phyloP scores from a whole-genome alignment of 92 coral and sea anemone species.

The Actinostola sp. region DNA sequence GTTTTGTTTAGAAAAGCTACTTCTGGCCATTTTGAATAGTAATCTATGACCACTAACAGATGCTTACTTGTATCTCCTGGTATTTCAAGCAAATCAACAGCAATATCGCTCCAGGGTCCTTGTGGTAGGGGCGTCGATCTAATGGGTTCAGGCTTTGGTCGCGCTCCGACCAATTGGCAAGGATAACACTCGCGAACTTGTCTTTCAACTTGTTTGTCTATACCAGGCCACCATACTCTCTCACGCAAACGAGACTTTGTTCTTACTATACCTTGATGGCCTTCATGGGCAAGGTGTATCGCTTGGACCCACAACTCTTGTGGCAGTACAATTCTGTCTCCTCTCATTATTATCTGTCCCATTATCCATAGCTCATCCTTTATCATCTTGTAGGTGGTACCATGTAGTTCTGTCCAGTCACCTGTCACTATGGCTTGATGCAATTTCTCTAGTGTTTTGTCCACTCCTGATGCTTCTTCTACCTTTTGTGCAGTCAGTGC shows the following conservation, averaged over 20 bases:
- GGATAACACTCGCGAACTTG: slow-evolving; percentile 46
- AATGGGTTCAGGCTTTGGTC: too few species aligned
- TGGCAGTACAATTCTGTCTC: slow-evolving; percentile 47
- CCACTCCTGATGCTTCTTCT: slow-evolving; percentile 19
- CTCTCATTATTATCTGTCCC: slow-evolving; percentile 58
- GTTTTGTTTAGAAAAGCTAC: too few species aligned
- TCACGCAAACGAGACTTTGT: slow-evolving; percentile 54
- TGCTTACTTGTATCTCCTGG: too few species aligned
- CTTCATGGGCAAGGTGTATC: slow-evolving; percentile 60
- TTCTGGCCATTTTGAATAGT: too few species aligned
- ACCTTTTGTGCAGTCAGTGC: slow-evolving; percentile 47
- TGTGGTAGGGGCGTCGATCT: too few species aligned
- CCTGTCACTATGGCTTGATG: slow-evolving; percentile 45
- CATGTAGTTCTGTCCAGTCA: slow-evolving; percentile 38
- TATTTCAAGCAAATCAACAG: too few species aligned
- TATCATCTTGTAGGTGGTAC: slow-evolving; percentile 52
- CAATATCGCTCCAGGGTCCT: too few species aligned
- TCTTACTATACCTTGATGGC: slow-evolving; percentile 69
- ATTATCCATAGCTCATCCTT: slow-evolving; percentile 40
- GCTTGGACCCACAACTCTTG: slow-evolving; percentile 47
- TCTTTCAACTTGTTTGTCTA: slow-evolving; percentile 61
- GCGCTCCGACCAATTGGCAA: slow-evolving; percentile 57
- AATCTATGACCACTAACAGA: too few species aligned
- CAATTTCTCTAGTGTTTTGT: slow-evolving; percentile 45
- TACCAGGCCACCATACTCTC: slow-evolving; percentile 70